Evolutionary conservation across 2,888 invertebrate species (phyloP), one percentile per base, ranked within the genome.

Genomic region (Drosophila maculinotata): DNA sequence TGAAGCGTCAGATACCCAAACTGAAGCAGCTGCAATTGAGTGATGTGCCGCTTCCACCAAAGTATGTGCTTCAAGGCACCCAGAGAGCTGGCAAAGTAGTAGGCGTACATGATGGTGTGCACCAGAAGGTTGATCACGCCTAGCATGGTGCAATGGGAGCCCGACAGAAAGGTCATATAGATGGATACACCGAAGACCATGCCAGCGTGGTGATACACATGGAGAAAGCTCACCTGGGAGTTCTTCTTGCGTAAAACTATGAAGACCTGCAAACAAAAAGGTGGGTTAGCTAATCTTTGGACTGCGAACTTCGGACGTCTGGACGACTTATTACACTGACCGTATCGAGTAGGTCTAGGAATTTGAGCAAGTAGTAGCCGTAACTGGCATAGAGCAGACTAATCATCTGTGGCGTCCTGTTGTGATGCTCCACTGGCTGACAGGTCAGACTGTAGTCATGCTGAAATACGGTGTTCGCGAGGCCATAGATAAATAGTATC

Each of bases 21-120:
- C 89, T 96, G 96, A 0, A 94, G 94, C 89, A 97, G 93, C 92
- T 98, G 97, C 77, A 97, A 88, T 86, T 95, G 95, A 0, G 97
- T 97, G 64, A 98, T 95, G 84, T 96, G 93, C 71, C 95, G 96
- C 89, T 97, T 97, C 95, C 97, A 96, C 95, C 96, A 96, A 0
- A 95, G 90, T 51, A 94, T 94, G 57, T 94, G 92, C 60, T 94
- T 92, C 75, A 95, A 94, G 0, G 95, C 95, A 38, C 95, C 93
- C 58, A 95, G 92, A 0, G 96, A 96, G 0, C 96, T 94, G 66
- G 96, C 86, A 9, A 96, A 93, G 89, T 97, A 97, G 90, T 97
- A 96, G 0, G 93, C 91, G 88, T 97, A 97, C 97, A 98, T 97
- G 17, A 97, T 91, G 1, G 94, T 90, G 87, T 98, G 97, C 0